Conservation (phyloP, 2,888 invertebrate genomes). For the Brachylomia viminalis region DNA sequence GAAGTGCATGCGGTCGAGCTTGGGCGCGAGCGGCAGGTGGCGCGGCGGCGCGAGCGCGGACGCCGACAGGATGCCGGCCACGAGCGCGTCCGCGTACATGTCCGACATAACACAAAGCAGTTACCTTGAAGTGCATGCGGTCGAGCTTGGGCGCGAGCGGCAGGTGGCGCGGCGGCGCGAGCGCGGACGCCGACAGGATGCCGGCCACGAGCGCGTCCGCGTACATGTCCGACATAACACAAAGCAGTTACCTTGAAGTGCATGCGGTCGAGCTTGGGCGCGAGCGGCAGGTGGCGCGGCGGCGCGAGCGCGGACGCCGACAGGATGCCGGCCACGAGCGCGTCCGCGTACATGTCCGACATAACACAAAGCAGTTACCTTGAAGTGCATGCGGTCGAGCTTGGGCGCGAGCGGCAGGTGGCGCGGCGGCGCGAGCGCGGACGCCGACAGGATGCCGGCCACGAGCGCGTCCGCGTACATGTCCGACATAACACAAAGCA, state of each 20-base stretch:
- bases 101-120: no score
- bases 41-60: constrained; percentile 75
- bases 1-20: constrained; percentile 97
- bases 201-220: constrained; percentile 98
- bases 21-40: constrained; percentile 80
- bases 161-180: constrained; percentile 69
- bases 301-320: constrained; percentile 91
- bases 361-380: constrained; percentile 84
- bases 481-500: no score
- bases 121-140: constrained; percentile 96
- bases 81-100: constrained; percentile 99
- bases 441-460: constrained; percentile 95
- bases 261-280: constrained; percentile 95
- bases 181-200: constrained; percentile 93
- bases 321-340: constrained; percentile 96
- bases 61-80: constrained; percentile 96
- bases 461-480: constrained; percentile 99
- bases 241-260: constrained; percentile 94
- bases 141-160: constrained; percentile 92
- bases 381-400: constrained; percentile 97
- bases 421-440: constrained; percentile 74
- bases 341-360: constrained; percentile 99
- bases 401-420: constrained; percentile 86
- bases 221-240: constrained; percentile 91
- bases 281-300: constrained; percentile 61